Evolutionary conservation across 2,888 invertebrate species (phyloP).

Genomic region (Liodrosophila aerea): DNA sequence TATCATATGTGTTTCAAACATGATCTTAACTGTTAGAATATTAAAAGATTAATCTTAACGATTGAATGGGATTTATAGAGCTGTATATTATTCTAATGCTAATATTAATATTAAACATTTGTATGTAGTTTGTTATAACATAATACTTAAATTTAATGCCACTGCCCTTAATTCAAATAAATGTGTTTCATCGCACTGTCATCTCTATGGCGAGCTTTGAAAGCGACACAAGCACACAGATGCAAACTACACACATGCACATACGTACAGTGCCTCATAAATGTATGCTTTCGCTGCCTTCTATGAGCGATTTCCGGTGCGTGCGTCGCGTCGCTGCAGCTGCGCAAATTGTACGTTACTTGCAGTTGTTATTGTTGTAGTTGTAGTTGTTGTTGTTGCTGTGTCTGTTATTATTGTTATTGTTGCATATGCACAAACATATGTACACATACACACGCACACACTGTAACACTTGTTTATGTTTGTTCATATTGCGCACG

Average conservation of each 20-base stretch:
- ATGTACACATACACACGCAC: background rate
- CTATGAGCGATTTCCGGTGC: constrained; percentile 80
- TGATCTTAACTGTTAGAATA: too few relatives aligned
- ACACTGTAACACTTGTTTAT: constrained; percentile 21
- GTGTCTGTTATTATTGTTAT: constrained; percentile 11
- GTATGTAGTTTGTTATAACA: too few relatives aligned
- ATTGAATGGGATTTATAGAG: too few relatives aligned
- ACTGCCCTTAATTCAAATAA: too few relatives aligned
- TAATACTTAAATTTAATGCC: too few relatives aligned
- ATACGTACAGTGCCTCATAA: constrained; percentile 4
- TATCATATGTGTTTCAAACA: too few relatives aligned
- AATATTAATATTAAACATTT: too few relatives aligned
- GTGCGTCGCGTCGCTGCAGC: constrained; percentile 53
- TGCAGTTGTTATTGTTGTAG: constrained; percentile 36
- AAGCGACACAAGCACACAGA: constrained; percentile 16
- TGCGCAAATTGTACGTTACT: constrained; percentile 58
- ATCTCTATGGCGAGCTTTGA: constrained; percentile 40
- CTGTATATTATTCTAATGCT: too few relatives aligned
- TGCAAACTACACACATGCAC: background rate
- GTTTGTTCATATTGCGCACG: constrained; percentile 37
- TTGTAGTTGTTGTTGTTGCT: constrained; percentile 22
- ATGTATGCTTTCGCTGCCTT: constrained; percentile 53
- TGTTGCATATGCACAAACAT: constrained; percentile 8
- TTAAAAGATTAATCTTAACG: too few relatives aligned
- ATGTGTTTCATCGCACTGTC: background rate